Evolutionary conservation across 2,113 vertebrate species (phyloP), one percentile per base, ranked within the genome.

Genomic region (Acrocephalus kingi): DNA sequence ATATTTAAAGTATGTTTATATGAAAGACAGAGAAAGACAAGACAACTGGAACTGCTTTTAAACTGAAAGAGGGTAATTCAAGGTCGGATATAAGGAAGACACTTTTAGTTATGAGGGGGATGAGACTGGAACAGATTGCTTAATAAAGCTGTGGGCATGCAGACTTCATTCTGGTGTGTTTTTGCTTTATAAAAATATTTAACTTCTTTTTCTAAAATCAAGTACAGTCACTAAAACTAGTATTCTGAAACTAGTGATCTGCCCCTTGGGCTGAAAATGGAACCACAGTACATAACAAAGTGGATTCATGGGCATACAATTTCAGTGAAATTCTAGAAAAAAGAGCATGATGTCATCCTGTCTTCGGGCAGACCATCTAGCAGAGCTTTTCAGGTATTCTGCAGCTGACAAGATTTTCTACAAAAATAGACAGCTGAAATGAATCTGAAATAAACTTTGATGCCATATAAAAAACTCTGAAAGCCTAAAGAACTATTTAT

Each of bases 111-210:
- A n/a, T 15, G 6, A 67, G 19, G 0, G 6, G 19, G 17, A 11
- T 0, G 0, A 74, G 23, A 56, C 14, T 39, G 21, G 12, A 31
- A 35, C 4, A 74, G 8, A 11, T 14, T 87, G 10, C 18, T 18
- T n/a, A 52, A 30, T 10, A 21, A 54, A 27, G 4, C 2, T 66
- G 4, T n/a, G 17, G 9, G 11, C 12, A 46, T 1, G 3, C 2
- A 27, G 54, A 58, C 1, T 56, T 81, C 18, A 68, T 94, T 79
- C n/a, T 56, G 9, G 8, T 71, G 6, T 7, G 23, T 35, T 89
- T 88, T 64, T 62, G 10, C 6, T 67, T 85, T 37, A 35, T 15
- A 24, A 11, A 75, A 84, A 82, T n/a, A 10, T 35, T 23, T 48
- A 24, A 67, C 1, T 2, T 48, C 19, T 72, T 25, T 18, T 18